Percentiles rank a stretch among this genome's conserved stretches.
Conservation (phyloP, 2,113 vertebrate species). For the Osmerus mordax region DNA sequence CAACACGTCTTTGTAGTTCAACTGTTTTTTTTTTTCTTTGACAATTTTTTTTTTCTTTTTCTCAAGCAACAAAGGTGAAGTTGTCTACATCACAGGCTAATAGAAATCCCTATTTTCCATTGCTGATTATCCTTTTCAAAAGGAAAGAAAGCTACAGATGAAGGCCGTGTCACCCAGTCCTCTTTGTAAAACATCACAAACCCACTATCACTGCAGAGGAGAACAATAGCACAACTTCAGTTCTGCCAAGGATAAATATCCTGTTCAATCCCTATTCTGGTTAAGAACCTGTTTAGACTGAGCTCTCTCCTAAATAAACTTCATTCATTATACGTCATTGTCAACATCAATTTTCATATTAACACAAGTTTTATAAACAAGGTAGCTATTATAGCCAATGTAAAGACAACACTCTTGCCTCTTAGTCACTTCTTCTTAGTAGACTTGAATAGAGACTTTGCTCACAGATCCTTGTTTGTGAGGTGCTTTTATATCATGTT, state of each 20-base stretch:
- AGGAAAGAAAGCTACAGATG: conserved; percentile 26
- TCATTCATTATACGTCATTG: conserved; percentile 17
- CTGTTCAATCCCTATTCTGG: conserved; percentile 10
- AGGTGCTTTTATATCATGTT: conserved; percentile 4
- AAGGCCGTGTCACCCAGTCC: conserved; percentile 13
- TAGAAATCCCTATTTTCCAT: conserved; percentile 44
- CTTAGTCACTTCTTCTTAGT: conserved; percentile 18
- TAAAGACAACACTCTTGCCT: not conserved
- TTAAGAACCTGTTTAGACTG: conserved; percentile 14
- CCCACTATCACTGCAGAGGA: not conserved
- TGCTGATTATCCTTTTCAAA: conserved; percentile 44
- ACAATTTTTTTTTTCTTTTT: conserved; percentile 27
- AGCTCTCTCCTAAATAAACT: conserved; percentile 17
- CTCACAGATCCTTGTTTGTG: conserved; percentile 6
- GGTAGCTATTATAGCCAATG: not conserved
- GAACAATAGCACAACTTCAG: conserved; percentile 39
- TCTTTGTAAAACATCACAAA: not conserved
- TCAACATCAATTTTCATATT: not conserved
- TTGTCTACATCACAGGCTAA: conserved; percentile 58
- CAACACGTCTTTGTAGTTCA: conserved; percentile 42
- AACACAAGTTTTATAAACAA: not conserved
- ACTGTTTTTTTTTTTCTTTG: conserved; percentile 17
- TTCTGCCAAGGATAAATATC: too few species aligned
- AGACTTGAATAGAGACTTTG: not conserved
- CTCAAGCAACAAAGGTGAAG: conserved; percentile 60